Conservation (phyloP, 2,797 vertebrate genomes). For the Margarornis squamiger region DNA sequence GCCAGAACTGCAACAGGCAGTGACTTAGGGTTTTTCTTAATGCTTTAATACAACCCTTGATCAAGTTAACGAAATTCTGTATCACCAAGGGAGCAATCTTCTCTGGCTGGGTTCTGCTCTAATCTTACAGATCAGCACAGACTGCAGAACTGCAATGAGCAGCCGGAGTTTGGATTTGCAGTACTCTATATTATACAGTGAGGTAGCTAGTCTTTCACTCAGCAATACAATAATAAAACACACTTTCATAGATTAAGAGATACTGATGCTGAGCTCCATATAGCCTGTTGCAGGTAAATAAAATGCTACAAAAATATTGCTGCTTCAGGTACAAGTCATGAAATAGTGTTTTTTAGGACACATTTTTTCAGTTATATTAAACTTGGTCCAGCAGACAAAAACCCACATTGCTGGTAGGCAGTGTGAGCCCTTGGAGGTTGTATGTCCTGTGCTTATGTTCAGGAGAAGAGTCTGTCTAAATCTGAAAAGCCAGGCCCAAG, state of each 20-base stretch:
- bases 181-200: not conserved
- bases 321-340: not conserved
- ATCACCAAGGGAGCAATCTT: conserved; percentile 24
- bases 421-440: not conserved
- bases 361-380: not conserved
- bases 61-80: conserved; percentile 42
- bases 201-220: not conserved
- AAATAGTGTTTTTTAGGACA: conserved; percentile 6
- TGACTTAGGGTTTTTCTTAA: conserved; percentile 36
- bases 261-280: not conserved
- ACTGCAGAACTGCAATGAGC: not conserved
- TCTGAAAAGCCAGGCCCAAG: not conserved
- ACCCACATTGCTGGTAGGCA: not conserved
- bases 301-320: conserved; percentile 30
- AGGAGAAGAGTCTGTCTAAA: not conserved
- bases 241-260: conserved; percentile 11
- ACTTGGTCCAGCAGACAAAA: not conserved
- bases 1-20: not conserved
- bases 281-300: not conserved
- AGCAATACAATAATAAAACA: not conserved
- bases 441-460: not conserved
- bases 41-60: conserved; percentile 39
- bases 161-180: not conserved
- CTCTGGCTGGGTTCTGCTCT: conserved; percentile 1
- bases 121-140: conserved; percentile 18